Conservation (phyloP, 2,888 invertebrate genomes). For the Cephonodes hylas region DNA sequence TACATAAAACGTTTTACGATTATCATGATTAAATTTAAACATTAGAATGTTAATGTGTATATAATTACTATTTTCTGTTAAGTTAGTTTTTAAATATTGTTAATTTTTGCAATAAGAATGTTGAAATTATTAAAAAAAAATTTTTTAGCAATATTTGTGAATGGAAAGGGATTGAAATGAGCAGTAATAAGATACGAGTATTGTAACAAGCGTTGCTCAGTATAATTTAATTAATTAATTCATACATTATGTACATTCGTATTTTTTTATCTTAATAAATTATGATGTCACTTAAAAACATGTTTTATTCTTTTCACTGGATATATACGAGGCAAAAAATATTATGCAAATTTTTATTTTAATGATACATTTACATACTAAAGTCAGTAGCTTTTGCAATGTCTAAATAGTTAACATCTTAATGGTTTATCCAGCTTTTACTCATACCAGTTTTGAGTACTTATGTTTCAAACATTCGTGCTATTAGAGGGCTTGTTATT, state of each 20-base stretch:
- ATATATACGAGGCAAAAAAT: neutral
- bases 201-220: constrained; percentile 36
- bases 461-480: constrained; percentile 50
- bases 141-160: neutral
- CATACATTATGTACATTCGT: constrained; percentile 44
- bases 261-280: constrained; percentile 55
- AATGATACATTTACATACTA: too few relatives aligned
- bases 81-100: constrained; percentile 9
- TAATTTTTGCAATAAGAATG: constrained; percentile 9
- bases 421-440: too few relatives aligned
- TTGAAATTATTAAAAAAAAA: neutral
- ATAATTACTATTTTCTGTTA: constrained; percentile 20
- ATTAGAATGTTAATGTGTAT: constrained; percentile 29
- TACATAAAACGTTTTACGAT: constrained; percentile 38
- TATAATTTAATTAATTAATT: constrained; percentile 35
- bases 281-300: constrained; percentile 39
- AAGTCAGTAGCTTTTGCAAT: too few relatives aligned
- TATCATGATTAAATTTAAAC: constrained; percentile 48
- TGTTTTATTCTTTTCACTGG: constrained; percentile 23
- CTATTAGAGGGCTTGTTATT: constrained; percentile 51
- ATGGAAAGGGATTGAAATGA: constrained; percentile 3
- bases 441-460: too few relatives aligned
- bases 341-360: too few relatives aligned
- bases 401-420: too few relatives aligned
- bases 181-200: constrained; percentile 16